Evolutionary conservation across 2,888 invertebrate species (phyloP).

Genomic region (Osedax fenrisi): DNA sequence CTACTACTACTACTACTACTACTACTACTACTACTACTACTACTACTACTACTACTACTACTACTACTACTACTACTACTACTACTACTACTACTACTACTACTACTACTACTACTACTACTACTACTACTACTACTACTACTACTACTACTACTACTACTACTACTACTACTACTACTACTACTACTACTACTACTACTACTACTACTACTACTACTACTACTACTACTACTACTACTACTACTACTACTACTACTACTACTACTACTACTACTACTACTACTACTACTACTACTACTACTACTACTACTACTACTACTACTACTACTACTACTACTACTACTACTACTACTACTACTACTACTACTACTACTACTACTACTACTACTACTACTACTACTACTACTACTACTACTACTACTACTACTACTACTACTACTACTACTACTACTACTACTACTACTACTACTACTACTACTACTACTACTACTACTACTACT

Average conservation of each 20-base stretch:
- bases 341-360: conserved; percentile 11
- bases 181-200: conserved; percentile 12
- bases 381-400: neutral
- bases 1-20: conserved; percentile 12
- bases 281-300: conserved; percentile 5
- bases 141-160: conserved; percentile 14
- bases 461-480: conserved; percentile 15
- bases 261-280: conserved; percentile 9
- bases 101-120: conserved; percentile 11
- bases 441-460: conserved; percentile 11
- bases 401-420: neutral
- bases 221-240: conserved; percentile 14
- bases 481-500: conserved; percentile 11
- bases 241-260: conserved; percentile 10
- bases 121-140: conserved; percentile 12
- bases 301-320: conserved; percentile 1
- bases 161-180: conserved; percentile 14
- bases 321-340: neutral
- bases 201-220: conserved; percentile 12
- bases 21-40: conserved; percentile 14
- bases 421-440: neutral
- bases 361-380: conserved; percentile 1
- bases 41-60: conserved; percentile 11
- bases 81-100: conserved; percentile 16
- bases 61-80: conserved; percentile 8